Conservation (phyloP, 2,888 invertebrate genomes). For the Erebia palarica region DNA sequence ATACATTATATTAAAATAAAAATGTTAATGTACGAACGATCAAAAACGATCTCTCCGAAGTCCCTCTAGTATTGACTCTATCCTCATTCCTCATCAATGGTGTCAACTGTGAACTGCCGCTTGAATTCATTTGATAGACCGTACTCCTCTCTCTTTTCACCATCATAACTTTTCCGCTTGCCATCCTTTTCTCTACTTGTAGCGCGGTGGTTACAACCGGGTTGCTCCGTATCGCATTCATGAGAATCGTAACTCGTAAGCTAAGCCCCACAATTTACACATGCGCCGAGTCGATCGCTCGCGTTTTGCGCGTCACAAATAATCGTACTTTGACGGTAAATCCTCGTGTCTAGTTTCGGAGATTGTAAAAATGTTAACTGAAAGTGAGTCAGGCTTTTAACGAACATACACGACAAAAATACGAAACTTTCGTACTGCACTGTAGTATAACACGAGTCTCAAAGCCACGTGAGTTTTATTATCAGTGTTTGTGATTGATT, state of each 20-base stretch:
- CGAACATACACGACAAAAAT: conserved; percentile 54
- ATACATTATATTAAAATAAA: no score
- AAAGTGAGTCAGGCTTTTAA: conserved; percentile 71
- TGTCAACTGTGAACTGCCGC: conserved; percentile 27
- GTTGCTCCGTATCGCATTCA: conserved; percentile 37
- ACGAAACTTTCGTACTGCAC: conserved; percentile 41
- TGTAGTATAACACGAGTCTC: conserved; percentile 38
- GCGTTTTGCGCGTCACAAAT: conserved; percentile 50
- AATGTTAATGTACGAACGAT: no score
- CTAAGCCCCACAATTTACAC: conserved; percentile 49
- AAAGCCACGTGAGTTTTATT: conserved; percentile 65
- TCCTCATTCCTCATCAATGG: conserved; percentile 21
- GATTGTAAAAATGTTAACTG: conserved; percentile 70
- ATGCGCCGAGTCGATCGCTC: conserved; percentile 63
- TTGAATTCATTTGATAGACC: conserved; percentile 21
- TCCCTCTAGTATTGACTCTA: conserved; percentile 20
- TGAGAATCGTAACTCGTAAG: conserved; percentile 36
- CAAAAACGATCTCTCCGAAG: conserved; percentile 2
- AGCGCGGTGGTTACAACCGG: conserved; percentile 32
- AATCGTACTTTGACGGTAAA: conserved; percentile 55
- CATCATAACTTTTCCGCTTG: conserved; percentile 13
- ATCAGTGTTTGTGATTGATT: conserved; percentile 70
- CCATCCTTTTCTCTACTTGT: conserved; percentile 35
- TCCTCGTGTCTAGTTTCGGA: conserved; percentile 63
- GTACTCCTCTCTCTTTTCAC: conserved; percentile 33